A percentile compares a stretch with the other conserved stretches of the same genome.
phyloP scores from a whole-genome alignment of 1,140 invertebrate species.

The Cylas formicarius region DNA sequence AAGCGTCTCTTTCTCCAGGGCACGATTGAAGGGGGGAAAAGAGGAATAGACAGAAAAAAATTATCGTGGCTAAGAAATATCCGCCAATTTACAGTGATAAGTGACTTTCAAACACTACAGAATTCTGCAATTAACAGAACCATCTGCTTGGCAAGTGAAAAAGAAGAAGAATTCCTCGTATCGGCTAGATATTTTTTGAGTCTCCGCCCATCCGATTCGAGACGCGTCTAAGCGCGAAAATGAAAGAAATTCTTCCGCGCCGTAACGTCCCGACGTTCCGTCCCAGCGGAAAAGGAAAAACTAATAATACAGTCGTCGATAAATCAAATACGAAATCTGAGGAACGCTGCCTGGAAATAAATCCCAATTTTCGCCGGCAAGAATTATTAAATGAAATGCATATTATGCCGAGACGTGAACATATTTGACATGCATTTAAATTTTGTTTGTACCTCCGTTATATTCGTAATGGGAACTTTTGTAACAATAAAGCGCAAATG shows the following conservation, averaged over 20 bases:
- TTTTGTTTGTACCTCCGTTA: background rate
- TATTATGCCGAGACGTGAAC: background rate
- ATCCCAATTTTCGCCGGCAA: conserved; percentile 1
- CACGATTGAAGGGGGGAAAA: too few relatives aligned
- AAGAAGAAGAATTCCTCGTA: too few relatives aligned
- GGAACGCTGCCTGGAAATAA: conserved; percentile 1
- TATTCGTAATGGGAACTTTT: background rate
- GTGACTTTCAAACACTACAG: too few relatives aligned
- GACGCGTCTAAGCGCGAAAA: conserved; percentile 2
- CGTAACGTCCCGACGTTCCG: background rate
- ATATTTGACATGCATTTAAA: background rate
- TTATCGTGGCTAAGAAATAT: too few relatives aligned
- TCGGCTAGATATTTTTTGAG: conserved; percentile 17
- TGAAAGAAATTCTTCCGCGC: background rate
- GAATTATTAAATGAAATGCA: conserved; percentile 1
- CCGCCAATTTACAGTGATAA: too few relatives aligned
- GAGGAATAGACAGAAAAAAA: too few relatives aligned
- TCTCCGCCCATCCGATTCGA: background rate
- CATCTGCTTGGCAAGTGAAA: too few relatives aligned
- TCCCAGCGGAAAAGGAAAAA: too few relatives aligned
- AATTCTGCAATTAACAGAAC: too few relatives aligned
- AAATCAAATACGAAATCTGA: conserved; percentile 2
- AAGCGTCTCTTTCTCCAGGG: too few relatives aligned
- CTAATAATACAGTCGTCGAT: conserved; percentile 2
- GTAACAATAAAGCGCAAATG: conserved; percentile 1